Evolutionary conservation across 2,888 invertebrate species (phyloP).

Genomic region (Epistrophe grossulariae): DNA sequence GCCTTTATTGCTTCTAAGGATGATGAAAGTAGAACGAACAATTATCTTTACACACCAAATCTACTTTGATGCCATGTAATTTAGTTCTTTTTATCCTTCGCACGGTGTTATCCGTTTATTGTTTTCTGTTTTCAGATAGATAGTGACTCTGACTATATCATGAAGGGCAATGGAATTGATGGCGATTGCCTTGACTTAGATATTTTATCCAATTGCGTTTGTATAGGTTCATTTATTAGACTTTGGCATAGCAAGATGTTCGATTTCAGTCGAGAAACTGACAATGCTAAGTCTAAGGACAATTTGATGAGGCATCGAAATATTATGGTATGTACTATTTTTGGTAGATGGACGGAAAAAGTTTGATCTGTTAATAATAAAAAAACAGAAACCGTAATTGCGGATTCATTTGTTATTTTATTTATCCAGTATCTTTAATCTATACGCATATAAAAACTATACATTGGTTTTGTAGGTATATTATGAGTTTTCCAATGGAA

Average conservation of each 20-base stretch:
- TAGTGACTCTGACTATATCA: neutral
- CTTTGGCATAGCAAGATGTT: slow-evolving; percentile 42
- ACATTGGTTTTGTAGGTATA: neutral
- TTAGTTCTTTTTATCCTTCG: slow-evolving; percentile 65
- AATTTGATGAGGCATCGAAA: slow-evolving; percentile 47
- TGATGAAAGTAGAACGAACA: slow-evolving; percentile 62
- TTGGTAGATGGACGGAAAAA: slow-evolving; percentile 13
- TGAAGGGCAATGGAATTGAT: neutral
- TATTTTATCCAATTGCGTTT: slow-evolving; percentile 57
- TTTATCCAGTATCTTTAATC: neutral
- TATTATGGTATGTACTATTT: slow-evolving; percentile 29
- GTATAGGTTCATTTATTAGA: slow-evolving; percentile 39
- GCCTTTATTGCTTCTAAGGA: slow-evolving; percentile 40
- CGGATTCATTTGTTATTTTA: slow-evolving; percentile 62
- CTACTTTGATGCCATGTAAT: slow-evolving; percentile 73
- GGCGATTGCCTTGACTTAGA: slow-evolving; percentile 55
- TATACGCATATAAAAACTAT: neutral
- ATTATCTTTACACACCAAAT: slow-evolving; percentile 70
- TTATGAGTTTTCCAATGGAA: slow-evolving; percentile 42
- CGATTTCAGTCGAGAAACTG: slow-evolving; percentile 58
- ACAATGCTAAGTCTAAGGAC: slow-evolving; percentile 29
- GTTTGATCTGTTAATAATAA: slow-evolving; percentile 70
- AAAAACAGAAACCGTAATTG: slow-evolving; percentile 42
- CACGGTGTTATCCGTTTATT: slow-evolving; percentile 32
- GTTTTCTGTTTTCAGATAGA: slow-evolving; percentile 32